Conservation (phyloP, 2,888 invertebrate species). For the Hipparchia sbordonii region DNA sequence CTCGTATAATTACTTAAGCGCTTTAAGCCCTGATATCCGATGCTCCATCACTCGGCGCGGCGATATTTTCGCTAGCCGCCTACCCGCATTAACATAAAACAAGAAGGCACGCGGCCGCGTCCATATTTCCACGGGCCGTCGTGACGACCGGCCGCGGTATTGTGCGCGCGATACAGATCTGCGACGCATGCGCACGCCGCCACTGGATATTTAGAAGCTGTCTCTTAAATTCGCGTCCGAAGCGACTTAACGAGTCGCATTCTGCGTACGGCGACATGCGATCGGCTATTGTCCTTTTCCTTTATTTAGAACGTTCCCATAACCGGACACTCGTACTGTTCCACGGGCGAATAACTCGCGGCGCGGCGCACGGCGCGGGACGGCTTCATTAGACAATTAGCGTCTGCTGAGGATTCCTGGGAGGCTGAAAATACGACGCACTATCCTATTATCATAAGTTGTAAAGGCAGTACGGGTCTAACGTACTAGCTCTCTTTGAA, state of each 20-base stretch:
- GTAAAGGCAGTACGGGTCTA: too few relatives aligned
- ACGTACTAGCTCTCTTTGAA: too few relatives aligned
- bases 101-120: slow-evolving; percentile 69
- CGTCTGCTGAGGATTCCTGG: neutral
- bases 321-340: slow-evolving; percentile 46
- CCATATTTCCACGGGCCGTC: slow-evolving; percentile 80
- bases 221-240: slow-evolving; percentile 73
- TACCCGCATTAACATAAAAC: slow-evolving; percentile 80
- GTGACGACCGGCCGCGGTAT: slow-evolving; percentile 75
- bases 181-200: slow-evolving; percentile 71
- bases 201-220: slow-evolving; percentile 79
- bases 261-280: slow-evolving; percentile 73
- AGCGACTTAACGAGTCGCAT: slow-evolving; percentile 76
- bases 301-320: slow-evolving; percentile 54
- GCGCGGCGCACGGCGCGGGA: neutral
- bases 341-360: slow-evolving; percentile 32
- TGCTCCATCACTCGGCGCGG: slow-evolving; percentile 67
- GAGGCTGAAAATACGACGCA: neutral
- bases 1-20: slow-evolving; percentile 9
- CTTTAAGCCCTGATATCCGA: slow-evolving; percentile 55
- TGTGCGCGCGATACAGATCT: slow-evolving; percentile 80
- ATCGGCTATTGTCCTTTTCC: slow-evolving; percentile 68
- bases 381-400: slow-evolving; percentile 27
- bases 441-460: neutral
- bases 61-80: slow-evolving; percentile 69